Evolutionary conservation across 1,140 invertebrate genomes (phyloP), one percentile per base, ranked within the genome.

Genomic region (Zaprionus lachaisei): DNA sequence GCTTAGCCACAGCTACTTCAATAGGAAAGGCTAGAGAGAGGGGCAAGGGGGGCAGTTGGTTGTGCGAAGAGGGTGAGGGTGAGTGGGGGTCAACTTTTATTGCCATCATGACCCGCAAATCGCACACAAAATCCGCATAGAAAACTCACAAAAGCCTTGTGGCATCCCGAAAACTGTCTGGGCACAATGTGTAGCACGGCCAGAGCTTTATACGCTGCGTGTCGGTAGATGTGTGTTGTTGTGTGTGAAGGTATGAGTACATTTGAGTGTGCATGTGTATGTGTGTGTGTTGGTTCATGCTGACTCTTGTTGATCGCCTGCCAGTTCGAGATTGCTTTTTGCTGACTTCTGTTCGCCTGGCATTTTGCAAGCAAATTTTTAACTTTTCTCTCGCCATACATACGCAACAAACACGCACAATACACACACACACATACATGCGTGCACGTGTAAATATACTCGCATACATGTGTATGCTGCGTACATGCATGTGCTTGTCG

Each of bases 101-200:
- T 75, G 69, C 73, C 73, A 77, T 77, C 68, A 77, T 72, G 73
- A 77, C 73, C 73, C 73, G 73, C 73, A 77, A 79, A 72, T 79
- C 63, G 58, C 68, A 72, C 67, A 77, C 73, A 66, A 76, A 76
- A 76, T 76, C 73, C 73, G 68, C 68, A 72, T 72, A 71, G 67
- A 65, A 76, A 71, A 76, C 73, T 71, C 68, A 65, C 62, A 66
- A 72, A 76, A 65, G 68, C 68, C 61, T 75, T 51, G 68, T 58
- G 72, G 66, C 67, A 71, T 70, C 38, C 37, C 56, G 41, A 71
- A 56, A 51, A 54, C 67, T 71, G 67, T 62, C 37, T 63, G 56
- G 55, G 69, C 31, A 56, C 49, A 67, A 60, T 67, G 58, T 72
- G 34, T 54, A 24, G 51, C 65, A 28, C 20, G 17, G 28, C 15